Base-by-base conservation (phyloP, 1,140 invertebrate species). In the Drosophila varians region DNA sequence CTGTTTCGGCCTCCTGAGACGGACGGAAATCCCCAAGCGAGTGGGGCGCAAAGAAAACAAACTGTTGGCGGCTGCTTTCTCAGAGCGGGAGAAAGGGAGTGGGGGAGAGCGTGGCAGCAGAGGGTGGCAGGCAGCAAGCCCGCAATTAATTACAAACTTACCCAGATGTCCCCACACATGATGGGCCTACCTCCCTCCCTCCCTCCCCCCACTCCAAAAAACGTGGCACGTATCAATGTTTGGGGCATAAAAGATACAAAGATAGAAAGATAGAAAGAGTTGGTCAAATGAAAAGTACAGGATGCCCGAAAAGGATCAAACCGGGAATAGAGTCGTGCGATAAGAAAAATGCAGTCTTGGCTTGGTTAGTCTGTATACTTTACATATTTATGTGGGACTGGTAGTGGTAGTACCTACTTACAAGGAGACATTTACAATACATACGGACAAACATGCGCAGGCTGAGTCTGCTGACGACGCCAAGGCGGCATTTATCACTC, bases 91-190 rank as follows among this genome's bases (percentile, higher is more conserved):
- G 21, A n/a, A 9, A 18, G 25, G 28, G 12, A 14, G 7, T 5
- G 23, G 16, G 45, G 8, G 16, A 43, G 23, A 25, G 28, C 31
- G 48, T 21, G 11, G 18, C 7, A 23, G 43, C 23, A 57, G 58
- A 60, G 54, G 73, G 45, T 28, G 53, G 71, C 65, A 55, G 70
- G 43, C 65, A 73, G 68, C 80, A 84, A 84, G 80, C 80, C 80
- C 80, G 76, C 82, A 84, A 84, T 84, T 84, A 84, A 84, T 84
- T 80, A 84, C 82, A 84, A 84, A 84, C 80, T 84, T 80, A 80
- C 76, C 76, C 76, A 84, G 76, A 62, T 80, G 73, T 65, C 76
- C 66, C 68, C 71, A 64, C 56, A 61, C 55, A 12, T 61, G n/a
- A n/a, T 47, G 66, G n/a, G n/a, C n/a, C n/a, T n/a, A n/a, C n/a